phyloP scores from a whole-genome alignment of 2,113 vertebrate genomes.

The Daboia siamensis region DNA sequence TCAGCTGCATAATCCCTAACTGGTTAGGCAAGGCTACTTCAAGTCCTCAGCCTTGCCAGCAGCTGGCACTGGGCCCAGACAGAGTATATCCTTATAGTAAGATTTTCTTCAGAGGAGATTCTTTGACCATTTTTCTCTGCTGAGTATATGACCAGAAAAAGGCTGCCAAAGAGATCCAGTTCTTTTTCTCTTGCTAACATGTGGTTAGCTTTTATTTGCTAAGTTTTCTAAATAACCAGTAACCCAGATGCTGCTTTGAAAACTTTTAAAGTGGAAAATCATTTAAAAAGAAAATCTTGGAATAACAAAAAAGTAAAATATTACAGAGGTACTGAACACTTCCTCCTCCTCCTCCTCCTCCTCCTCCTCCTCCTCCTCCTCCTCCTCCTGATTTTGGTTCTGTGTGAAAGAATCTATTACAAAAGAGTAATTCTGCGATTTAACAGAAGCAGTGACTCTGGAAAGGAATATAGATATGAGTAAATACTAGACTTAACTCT shows the following conservation, averaged over 20 bases:
- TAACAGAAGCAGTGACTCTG: background rate
- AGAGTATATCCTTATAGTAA: background rate
- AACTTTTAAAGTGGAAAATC: background rate
- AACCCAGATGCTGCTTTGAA: background rate
- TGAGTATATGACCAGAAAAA: background rate
- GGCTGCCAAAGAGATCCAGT: background rate
- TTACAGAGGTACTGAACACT: background rate
- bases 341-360: no score
- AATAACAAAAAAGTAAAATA: background rate
- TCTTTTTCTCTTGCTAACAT: background rate
- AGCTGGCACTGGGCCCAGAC: background rate
- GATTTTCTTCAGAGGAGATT: background rate
- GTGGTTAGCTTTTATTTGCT: background rate
- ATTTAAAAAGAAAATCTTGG: background rate
- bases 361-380: background rate
- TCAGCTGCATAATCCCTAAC: background rate
- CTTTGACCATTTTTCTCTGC: background rate
- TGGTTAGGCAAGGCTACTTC: background rate
- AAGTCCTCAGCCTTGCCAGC: background rate
- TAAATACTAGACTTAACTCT: background rate
- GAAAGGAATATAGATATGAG: background rate
- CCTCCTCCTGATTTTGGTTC: background rate
- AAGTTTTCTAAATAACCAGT: background rate
- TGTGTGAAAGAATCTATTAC: background rate
- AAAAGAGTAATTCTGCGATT: background rate